These are phyloP conservation scores for Trinorchestia longiramus DNA, from an alignment of 1,140 invertebrate species.

Conservation along the genomic window DNA sequence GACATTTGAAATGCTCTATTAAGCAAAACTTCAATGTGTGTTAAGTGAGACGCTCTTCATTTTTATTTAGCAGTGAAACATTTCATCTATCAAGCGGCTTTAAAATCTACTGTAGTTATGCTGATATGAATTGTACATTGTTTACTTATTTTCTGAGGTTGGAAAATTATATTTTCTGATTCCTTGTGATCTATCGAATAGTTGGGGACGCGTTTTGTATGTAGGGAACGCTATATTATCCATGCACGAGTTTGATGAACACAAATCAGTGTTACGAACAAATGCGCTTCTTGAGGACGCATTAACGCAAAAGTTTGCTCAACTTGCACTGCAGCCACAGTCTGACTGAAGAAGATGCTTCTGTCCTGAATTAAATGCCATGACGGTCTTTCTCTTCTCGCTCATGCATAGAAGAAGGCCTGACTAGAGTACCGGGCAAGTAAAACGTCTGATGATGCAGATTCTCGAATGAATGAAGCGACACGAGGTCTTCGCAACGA, in stretches of 20 bases:
- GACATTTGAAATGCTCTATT: background rate
- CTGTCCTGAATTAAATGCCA: background rate
- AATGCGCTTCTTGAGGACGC: background rate
- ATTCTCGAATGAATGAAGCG: background rate
- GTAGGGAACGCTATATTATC: background rate
- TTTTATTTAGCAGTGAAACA: background rate
- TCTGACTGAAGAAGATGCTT: background rate
- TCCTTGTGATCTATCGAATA: background rate
- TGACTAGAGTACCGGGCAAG: background rate
- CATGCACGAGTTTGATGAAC: background rate
- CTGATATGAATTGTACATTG: background rate
- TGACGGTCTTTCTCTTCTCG: background rate
- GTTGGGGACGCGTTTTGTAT: background rate
- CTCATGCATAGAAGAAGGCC: background rate
- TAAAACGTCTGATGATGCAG: background rate
- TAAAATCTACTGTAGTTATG: background rate
- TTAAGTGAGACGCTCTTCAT: background rate
- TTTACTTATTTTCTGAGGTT: background rate
- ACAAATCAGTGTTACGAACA: background rate
- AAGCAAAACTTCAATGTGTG: background rate
- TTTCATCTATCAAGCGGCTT: background rate
- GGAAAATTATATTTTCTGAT: background rate
- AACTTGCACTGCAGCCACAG: background rate
- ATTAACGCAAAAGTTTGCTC: background rate
- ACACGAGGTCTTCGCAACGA: background rate